Percentiles rank a stretch among this genome's conserved stretches.
These are phyloP conservation scores for Campoplex capitator DNA, from an alignment of 2,888 invertebrate genomes.

Conservation along the genomic window DNA sequence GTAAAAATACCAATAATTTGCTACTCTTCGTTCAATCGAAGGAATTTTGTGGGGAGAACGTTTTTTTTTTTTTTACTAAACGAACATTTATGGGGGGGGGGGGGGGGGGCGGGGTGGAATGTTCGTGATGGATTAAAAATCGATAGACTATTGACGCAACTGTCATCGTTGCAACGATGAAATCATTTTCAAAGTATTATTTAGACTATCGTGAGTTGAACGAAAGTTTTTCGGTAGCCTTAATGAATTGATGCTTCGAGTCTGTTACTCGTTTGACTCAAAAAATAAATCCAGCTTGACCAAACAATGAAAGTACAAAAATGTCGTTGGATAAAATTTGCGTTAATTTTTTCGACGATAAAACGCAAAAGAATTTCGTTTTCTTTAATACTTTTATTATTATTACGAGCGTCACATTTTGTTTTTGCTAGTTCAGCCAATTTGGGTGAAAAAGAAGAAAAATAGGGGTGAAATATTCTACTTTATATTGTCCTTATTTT, in stretches of 20 bases:
- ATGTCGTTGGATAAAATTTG: background rate
- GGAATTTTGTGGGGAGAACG: background rate
- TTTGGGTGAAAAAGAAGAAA: conserved; percentile 18
- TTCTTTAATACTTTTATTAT: background rate
- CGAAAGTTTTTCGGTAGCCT: background rate
- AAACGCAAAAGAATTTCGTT: background rate
- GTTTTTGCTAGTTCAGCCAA: conserved; percentile 3
- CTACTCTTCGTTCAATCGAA: conserved; percentile 81
- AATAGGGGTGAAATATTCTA: conserved; percentile 28
- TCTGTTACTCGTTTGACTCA: background rate
- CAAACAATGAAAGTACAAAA: background rate
- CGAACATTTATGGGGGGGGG: background rate
- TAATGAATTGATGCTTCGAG: background rate
- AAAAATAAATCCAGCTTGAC: background rate
- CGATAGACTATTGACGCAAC: background rate
- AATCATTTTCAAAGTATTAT: background rate
- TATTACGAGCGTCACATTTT: background rate
- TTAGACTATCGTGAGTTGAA: background rate
- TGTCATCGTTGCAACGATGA: background rate
- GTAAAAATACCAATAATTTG: conserved; percentile 77
- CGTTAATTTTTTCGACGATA: background rate
- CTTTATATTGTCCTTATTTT: conserved; percentile 44
- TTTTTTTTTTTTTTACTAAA: background rate
- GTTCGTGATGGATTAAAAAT: background rate
- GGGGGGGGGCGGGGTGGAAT: background rate